Evolutionary conservation across 2,113 vertebrate genomes (phyloP), one percentile per base, ranked within the genome.

Genomic region (Nanorana parkeri): DNA sequence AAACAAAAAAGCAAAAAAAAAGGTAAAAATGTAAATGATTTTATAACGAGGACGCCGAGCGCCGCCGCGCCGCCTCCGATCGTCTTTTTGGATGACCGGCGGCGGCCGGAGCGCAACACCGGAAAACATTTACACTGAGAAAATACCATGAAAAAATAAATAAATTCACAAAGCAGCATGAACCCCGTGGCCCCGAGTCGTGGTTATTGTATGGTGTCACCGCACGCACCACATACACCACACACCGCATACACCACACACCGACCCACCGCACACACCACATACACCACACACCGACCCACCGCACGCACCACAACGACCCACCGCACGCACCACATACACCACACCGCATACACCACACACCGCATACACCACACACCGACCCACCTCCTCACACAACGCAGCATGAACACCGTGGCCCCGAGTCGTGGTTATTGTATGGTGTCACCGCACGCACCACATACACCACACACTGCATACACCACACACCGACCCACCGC

Each of bases 111-210:
- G 93, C 92, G 91, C 92, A 92, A 94, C n/a, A n/a, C n/a, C 94
- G 94, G 94, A 87, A 90, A 91, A 92, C 67, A 64, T 55, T 56
- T 17, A 69, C 51, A 52, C 11, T 20, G 15, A 66, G 86, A 88
- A 84, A 87, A 65, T 16, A 86, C 72, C 90, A 88, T 81, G 87
- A 86, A 88, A 90, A 54, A 47, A 75, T 88, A 86, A 87, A 96
- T 96, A 96, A 96, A 96, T 93, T 92, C 94, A 94, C 94, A 91
- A 94, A 95, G 94, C 95, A 96, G 96, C 96, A 96, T 96, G 96
- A 95, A 95, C 29, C 92, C 93, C 90, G 93, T 80, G 89, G 91
- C 93, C 94, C 96, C 90, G 94, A 90, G 89, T 93, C 85, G 91
- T 86, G 87, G 84, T 85, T 84, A 86, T 47, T 47, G 41, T 47